Base-by-base conservation (phyloP, 2,888 invertebrate genomes). In the Flexamia atlantica region DNA sequence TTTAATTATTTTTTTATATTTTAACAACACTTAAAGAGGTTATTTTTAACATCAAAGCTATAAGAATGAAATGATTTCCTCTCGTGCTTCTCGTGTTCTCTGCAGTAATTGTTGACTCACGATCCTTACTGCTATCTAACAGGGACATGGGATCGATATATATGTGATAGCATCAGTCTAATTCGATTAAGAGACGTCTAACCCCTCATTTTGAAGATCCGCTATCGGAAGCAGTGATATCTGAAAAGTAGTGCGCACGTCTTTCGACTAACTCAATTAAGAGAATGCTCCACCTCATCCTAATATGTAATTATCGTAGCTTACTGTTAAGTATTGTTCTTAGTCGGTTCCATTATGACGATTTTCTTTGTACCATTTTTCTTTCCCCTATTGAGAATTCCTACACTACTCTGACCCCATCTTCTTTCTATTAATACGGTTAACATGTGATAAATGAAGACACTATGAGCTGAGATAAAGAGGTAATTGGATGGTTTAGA, bases 201-300 rank as follows among this genome's bases (percentile, higher is more conserved):
- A 64, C 64, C 64, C 30, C 7, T 64, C 28, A 64, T 64, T 64
- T 64, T 17, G 30, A 9, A 64, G 64, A 64, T 64, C 64, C 64
- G 30, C 3, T 17, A 64, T 30, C 30, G 64, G 14, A 30, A 28
- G 0, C 12, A 64, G 14, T 28, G 64, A 64, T 64, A 64, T 30
- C 14, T 30, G 46, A 9, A 46, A 46, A 17, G 46, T 10, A 46
- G 14, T 46, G 2, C 12, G 7, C 46, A 2, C 12, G 17, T 9
- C 14, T 4, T 17, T 14, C 2, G 46, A 17, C 46, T 46, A 46
- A 46, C 7, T 46, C 46, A 46, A 46, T 46, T 46, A 46, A 17
- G 3, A 46, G 17, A n/a, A n/a, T n/a, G n/a, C n/a, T n/a, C n/a
- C n/a, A n/a, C n/a, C n/a, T n/a, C n/a, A n/a, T n/a, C n/a, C n/a